Evolutionary conservation across 2,888 invertebrate species (phyloP).

Genomic region (Drosophila algonquin): DNA sequence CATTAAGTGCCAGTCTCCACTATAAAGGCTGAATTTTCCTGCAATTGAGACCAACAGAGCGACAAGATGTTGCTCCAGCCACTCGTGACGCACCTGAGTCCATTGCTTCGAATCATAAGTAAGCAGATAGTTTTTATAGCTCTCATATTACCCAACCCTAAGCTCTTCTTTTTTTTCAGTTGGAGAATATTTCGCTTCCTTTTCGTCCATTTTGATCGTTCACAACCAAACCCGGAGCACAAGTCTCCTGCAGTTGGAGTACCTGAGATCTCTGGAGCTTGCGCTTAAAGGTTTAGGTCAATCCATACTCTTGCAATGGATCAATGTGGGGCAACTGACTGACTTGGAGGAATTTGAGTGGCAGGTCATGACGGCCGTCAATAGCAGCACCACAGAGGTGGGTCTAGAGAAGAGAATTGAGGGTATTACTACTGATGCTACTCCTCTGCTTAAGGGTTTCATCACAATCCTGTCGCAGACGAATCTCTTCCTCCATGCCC

Average conservation of each 20-base stretch:
- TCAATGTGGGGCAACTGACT: constrained; percentile 69
- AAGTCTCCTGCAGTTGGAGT: constrained; percentile 61
- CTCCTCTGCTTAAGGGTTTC: constrained; percentile 75
- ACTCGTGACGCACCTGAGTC: constrained; percentile 54
- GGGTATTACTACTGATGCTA: background rate
- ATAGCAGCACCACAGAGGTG: constrained; percentile 76
- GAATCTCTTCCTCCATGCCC: constrained; percentile 75
- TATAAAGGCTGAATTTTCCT: constrained; percentile 38
- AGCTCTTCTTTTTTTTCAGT: constrained; percentile 56
- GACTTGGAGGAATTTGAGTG: constrained; percentile 48
- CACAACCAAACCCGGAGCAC: constrained; percentile 59
- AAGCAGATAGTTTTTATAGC: constrained; percentile 6
- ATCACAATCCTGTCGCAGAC: constrained; percentile 79
- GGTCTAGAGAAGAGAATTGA: constrained; percentile 5
- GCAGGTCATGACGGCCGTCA: constrained; percentile 72
- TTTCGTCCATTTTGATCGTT: constrained; percentile 79
- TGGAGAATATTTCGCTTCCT: constrained; percentile 70
- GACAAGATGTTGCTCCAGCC: constrained; percentile 54
- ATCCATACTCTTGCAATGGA: constrained; percentile 75
- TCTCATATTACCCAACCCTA: background rate
- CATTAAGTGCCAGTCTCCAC: constrained; percentile 29
- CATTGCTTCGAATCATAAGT: constrained; percentile 66
- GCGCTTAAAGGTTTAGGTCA: constrained; percentile 60
- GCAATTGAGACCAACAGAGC: constrained; percentile 11
- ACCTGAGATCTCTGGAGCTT: constrained; percentile 71